Percentiles rank a stretch among this genome's conserved stretches.
Evolutionary conservation across 1,140 invertebrate genomes (phyloP).

Genomic region (Thaumatotibia leucotreta): DNA sequence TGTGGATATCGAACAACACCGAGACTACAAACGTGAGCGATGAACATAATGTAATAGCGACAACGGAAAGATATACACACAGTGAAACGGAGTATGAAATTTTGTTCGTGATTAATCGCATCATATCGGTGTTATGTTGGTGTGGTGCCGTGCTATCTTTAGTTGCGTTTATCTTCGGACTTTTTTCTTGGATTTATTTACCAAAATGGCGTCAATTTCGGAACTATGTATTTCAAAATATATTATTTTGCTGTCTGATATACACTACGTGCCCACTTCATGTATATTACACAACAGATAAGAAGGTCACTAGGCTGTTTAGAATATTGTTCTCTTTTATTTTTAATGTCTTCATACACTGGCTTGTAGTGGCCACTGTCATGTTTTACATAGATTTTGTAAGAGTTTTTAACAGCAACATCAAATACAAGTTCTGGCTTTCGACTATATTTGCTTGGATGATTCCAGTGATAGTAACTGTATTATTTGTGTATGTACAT

Average conservation of each 20-base stretch:
- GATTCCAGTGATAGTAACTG: not conserved
- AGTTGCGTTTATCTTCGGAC: not conserved
- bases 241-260: not conserved
- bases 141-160: not conserved
- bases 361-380: not conserved
- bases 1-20: not conserved
- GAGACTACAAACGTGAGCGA: not conserved
- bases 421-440: not conserved
- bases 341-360: conserved; percentile 2
- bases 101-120: not conserved
- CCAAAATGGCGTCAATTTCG: not conserved
- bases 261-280: not conserved
- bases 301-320: not conserved
- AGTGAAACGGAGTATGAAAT: not conserved
- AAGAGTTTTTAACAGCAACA: not conserved
- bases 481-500: not conserved
- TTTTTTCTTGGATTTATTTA: not conserved
- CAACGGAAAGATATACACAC: not conserved
- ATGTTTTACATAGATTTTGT: conserved; percentile 1
- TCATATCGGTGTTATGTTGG: not conserved
- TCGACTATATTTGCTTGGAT: not conserved
- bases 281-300: not conserved
- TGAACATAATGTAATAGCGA: not conserved
- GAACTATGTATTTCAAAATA: conserved; percentile 2
- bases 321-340: not conserved